phyloP scores from a whole-genome alignment of 2,888 invertebrate genomes.

The Allacma fusca region DNA sequence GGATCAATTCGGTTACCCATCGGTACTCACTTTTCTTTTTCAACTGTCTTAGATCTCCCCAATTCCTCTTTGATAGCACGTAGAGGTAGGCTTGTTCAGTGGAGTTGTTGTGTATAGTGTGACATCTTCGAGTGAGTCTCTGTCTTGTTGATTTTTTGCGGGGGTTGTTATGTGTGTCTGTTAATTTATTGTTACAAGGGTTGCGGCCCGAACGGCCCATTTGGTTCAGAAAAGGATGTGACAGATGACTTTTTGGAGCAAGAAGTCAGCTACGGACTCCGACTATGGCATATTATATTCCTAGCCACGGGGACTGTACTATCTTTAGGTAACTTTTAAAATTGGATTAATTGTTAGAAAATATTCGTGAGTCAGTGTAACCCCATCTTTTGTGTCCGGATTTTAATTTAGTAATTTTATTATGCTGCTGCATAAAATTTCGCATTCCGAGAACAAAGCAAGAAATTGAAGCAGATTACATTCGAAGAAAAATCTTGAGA shows the following conservation, averaged over 20 bases:
- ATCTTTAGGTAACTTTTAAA: slow-evolving; percentile 52
- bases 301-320: slow-evolving; percentile 70
- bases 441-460: slow-evolving; percentile 93
- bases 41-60: too few relatives aligned
- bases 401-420: slow-evolving; percentile 74
- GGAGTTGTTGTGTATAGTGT: too few relatives aligned
- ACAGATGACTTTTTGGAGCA: slow-evolving; percentile 69
- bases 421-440: slow-evolving; percentile 90
- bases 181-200: too few relatives aligned
- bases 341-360: too few relatives aligned
- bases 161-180: too few relatives aligned
- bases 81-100: too few relatives aligned
- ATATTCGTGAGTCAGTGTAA: background rate
- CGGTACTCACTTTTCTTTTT: too few relatives aligned
- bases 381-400: background rate
- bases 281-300: slow-evolving; percentile 84
- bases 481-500: slow-evolving; percentile 80
- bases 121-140: too few relatives aligned
- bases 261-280: slow-evolving; percentile 73
- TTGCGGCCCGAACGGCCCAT: slow-evolving; percentile 29
- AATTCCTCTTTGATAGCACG: too few relatives aligned
- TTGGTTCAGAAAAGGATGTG: background rate
- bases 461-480: slow-evolving; percentile 92
- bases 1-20: too few relatives aligned
- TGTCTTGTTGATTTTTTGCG: too few relatives aligned